These are phyloP conservation scores for Coregonus clupeaformis DNA, from an alignment of 2,113 vertebrate genomes.

Conservation along the genomic window DNA sequence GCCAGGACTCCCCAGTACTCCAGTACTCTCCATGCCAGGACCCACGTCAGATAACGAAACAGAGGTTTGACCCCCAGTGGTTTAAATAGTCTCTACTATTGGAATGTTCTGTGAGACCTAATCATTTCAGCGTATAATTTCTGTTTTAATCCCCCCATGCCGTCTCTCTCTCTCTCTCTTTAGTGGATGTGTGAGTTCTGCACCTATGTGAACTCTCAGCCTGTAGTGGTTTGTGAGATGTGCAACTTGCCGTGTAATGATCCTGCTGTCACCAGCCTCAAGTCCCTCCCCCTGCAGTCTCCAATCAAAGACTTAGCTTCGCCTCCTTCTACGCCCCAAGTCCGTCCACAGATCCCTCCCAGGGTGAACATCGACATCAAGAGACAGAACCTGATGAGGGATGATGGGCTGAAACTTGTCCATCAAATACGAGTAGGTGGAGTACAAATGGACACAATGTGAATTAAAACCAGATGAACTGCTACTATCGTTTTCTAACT, in stretches of 20 bases:
- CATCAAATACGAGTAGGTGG: slow-evolving; percentile 76
- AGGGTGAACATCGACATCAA: slow-evolving; percentile 51
- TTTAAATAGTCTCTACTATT: neutral
- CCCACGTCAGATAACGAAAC: neutral
- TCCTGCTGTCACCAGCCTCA: neutral
- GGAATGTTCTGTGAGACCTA: neutral
- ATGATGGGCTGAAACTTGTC: slow-evolving; percentile 78
- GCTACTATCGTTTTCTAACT: neutral
- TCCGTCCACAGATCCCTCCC: slow-evolving; percentile 12
- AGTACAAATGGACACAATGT: neutral
- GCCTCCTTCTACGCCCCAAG: neutral
- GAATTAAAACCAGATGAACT: neutral
- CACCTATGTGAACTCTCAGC: slow-evolving; percentile 76
- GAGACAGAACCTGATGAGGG: slow-evolving; percentile 75
- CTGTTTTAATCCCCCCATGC: neutral
- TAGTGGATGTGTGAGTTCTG: slow-evolving; percentile 77
- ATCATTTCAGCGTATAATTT: neutral
- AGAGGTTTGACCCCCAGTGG: slow-evolving; percentile 44
- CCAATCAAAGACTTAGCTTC: slow-evolving; percentile 8
- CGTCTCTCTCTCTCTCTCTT: neutral
- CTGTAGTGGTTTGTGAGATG: slow-evolving; percentile 70
- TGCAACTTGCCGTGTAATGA: slow-evolving; percentile 71
- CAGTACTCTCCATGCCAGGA: slow-evolving; percentile 14
- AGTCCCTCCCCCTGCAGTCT: slow-evolving; percentile 18
- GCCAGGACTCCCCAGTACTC: neutral